Evolutionary conservation across 2,888 invertebrate genomes (phyloP).

Genomic region (Synergus japonicus): DNA sequence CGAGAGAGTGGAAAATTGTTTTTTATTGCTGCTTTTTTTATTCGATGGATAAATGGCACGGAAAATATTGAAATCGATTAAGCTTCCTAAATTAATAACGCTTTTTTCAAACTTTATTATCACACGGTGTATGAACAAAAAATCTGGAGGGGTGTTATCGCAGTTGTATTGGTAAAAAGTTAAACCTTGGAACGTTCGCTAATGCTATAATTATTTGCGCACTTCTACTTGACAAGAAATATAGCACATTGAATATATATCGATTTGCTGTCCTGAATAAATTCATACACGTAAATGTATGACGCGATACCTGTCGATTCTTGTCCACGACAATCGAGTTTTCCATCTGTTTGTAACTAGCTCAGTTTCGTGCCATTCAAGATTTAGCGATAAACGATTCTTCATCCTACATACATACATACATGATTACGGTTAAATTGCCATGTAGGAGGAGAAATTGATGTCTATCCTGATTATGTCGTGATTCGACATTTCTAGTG

Average conservation of each 20-base stretch:
- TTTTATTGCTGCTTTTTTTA: constrained; percentile 20
- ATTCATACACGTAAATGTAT: constrained; percentile 9
- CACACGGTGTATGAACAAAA: background rate
- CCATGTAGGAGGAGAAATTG: background rate
- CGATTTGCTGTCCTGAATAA: constrained; percentile 10
- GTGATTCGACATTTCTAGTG: background rate
- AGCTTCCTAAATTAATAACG: background rate
- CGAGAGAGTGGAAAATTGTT: constrained; percentile 24
- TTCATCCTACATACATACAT: background rate
- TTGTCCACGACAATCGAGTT: constrained; percentile 10
- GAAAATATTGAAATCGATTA: constrained; percentile 9
- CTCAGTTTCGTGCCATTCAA: constrained; percentile 1
- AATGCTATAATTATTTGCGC: background rate
- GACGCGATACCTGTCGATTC: constrained; percentile 20
- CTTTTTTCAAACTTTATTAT: background rate
- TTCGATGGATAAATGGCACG: background rate
- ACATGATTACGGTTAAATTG: constrained; percentile 10
- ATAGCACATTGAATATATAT: constrained; percentile 12
- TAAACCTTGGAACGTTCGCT: background rate
- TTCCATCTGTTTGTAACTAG: constrained; percentile 8
- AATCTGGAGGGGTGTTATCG: background rate
- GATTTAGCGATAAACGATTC: constrained; percentile 3
- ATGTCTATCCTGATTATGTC: background rate
- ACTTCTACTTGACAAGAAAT: background rate
- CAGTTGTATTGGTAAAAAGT: background rate